Conservation (phyloP, 2,113 vertebrate genomes). For the Sturnira hondurensis region DNA sequence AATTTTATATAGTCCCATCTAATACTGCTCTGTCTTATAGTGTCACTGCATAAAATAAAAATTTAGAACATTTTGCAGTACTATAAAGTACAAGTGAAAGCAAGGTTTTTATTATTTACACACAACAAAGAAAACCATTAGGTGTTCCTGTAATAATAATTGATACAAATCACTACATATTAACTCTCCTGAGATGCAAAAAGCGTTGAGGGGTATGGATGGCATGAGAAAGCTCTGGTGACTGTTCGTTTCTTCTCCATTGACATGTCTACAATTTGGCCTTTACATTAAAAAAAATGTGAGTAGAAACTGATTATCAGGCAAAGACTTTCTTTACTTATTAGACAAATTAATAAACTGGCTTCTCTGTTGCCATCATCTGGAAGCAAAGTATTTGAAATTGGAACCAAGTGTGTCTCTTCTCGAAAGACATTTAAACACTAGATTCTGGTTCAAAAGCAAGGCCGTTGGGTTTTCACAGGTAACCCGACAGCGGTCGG, state of each 20-base stretch:
- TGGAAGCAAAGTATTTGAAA: background rate
- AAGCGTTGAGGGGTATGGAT: background rate
- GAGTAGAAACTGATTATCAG: background rate
- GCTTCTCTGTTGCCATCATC: background rate
- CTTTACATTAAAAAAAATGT: background rate
- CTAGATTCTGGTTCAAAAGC: background rate
- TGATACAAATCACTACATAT: background rate
- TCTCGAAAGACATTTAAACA: background rate
- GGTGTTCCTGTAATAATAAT: background rate
- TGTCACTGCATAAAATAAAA: background rate
- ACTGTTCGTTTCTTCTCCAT: background rate
- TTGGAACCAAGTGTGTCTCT: background rate
- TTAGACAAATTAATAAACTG: background rate
- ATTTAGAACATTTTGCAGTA: background rate
- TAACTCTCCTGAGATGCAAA: background rate
- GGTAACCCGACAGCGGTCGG: fast-evolving
- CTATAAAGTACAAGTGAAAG: background rate
- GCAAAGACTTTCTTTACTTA: background rate
- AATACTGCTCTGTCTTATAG: background rate
- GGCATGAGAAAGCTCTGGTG: background rate
- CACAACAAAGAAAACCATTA: background rate
- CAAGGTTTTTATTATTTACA: background rate
- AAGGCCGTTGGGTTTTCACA: background rate
- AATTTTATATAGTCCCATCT: background rate
- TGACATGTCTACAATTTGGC: background rate